Conservation (phyloP, 2,888 invertebrate genomes). For the Octodonta nipae region DNA sequence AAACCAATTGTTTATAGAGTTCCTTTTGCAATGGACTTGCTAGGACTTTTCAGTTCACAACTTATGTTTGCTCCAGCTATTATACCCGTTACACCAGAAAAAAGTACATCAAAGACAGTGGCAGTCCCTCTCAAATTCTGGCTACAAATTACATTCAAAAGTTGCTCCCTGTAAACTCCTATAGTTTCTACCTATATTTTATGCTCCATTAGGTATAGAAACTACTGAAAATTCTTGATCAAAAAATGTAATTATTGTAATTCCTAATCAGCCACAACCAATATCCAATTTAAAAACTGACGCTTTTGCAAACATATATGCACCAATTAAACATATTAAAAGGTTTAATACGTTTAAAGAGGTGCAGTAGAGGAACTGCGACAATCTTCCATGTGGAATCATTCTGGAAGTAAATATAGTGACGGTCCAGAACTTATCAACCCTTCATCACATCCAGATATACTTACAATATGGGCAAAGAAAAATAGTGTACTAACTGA, state of each 20-base stretch:
- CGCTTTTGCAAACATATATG: slow-evolving; percentile 86
- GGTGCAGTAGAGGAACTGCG: slow-evolving; percentile 77
- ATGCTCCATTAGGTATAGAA: slow-evolving; percentile 41
- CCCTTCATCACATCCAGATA: slow-evolving; percentile 92
- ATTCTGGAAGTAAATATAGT: slow-evolving; percentile 51
- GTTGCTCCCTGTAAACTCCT: slow-evolving; percentile 67
- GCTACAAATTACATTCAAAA: slow-evolving; percentile 62
- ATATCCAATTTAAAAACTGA: slow-evolving; percentile 74
- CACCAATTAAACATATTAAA: slow-evolving; percentile 82
- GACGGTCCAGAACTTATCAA: slow-evolving; percentile 73
- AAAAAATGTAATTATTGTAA: slow-evolving; percentile 77
- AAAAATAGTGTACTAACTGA: slow-evolving; percentile 96
- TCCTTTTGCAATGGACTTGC: no score
- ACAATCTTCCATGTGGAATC: slow-evolving; percentile 70
- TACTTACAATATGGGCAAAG: slow-evolving; percentile 92
- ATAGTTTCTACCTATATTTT: slow-evolving; percentile 48
- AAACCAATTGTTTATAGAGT: no score
- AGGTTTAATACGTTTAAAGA: slow-evolving; percentile 70
- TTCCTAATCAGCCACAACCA: slow-evolving; percentile 61
- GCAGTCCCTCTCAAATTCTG: slow-evolving; percentile 62
- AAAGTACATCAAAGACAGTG: slow-evolving; percentile 91
- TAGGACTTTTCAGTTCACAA: no score
- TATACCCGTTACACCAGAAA: slow-evolving; percentile 96
- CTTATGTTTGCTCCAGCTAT: slow-evolving; percentile 99
- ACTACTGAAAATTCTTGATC: slow-evolving; percentile 40